A percentile compares a stretch with the other conserved stretches of the same genome.
These are phyloP conservation scores for Theristicus caerulescens DNA, from an alignment of 2,113 vertebrate species.

Conservation along the genomic window DNA sequence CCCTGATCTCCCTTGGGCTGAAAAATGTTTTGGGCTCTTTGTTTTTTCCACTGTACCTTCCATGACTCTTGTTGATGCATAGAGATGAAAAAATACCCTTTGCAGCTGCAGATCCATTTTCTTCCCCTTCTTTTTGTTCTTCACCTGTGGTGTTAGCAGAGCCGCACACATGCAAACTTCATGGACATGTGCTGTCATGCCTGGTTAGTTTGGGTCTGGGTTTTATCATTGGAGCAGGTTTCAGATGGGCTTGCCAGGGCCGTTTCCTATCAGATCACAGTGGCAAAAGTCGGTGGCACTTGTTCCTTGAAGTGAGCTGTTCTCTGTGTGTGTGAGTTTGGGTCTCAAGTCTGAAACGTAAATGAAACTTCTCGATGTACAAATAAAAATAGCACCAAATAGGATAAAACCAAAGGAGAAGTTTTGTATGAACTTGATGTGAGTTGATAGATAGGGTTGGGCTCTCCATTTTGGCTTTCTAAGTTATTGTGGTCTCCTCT, in stretches of 20 bases:
- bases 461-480: neutral
- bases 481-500: neutral
- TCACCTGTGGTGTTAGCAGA: neutral
- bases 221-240: neutral
- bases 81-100: neutral
- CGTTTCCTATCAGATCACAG: accelerated
- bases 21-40: neutral
- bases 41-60: neutral
- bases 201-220: neutral
- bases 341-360: neutral
- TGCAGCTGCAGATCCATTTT: neutral
- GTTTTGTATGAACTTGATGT: neutral
- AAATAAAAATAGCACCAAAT: neutral
- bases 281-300: neutral
- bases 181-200: accelerated
- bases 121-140: neutral
- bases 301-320: neutral
- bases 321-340: neutral
- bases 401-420: neutral
- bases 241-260: neutral
- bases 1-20: neutral
- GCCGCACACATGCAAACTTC: neutral
- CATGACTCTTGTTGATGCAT: accelerated
- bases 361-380: neutral
- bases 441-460: neutral